phyloP scores from a whole-genome alignment of 1,140 invertebrate species.

The Micrasema longulum region DNA sequence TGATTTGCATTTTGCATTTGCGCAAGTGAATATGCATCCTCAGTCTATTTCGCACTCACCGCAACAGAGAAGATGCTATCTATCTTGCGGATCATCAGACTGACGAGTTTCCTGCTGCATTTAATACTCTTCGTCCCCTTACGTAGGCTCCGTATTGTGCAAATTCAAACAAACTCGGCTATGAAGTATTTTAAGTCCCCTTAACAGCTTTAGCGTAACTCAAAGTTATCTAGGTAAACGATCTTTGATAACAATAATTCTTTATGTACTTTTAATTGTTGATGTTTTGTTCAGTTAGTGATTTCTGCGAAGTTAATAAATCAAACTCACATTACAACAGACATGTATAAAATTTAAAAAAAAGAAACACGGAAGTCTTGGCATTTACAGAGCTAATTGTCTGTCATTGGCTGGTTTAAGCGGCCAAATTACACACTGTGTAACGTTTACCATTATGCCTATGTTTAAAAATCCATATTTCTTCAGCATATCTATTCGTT shows the following conservation, averaged over 20 bases:
- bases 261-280: no score
- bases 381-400: no score
- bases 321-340: no score
- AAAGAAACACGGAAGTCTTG: no score
- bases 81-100: neutral
- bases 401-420: no score
- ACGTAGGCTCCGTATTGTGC: neutral
- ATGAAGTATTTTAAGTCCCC: slow-evolving; percentile 15
- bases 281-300: no score
- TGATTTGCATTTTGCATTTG: neutral
- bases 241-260: neutral
- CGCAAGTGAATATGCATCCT: neutral
- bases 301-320: no score
- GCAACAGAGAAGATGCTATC: neutral
- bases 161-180: slow-evolving; percentile 10
- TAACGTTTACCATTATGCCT: no score
- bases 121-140: neutral
- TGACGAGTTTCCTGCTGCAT: neutral
- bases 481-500: no score
- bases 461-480: no score
- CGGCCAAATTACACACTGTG: no score
- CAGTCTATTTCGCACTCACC: neutral
- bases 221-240: slow-evolving; percentile 4
- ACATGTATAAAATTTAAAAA: no score
- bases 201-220: slow-evolving; percentile 1